These are phyloP conservation scores for Bellardia bayeri DNA, from an alignment of 2,888 invertebrate genomes.

Conservation along the genomic window DNA sequence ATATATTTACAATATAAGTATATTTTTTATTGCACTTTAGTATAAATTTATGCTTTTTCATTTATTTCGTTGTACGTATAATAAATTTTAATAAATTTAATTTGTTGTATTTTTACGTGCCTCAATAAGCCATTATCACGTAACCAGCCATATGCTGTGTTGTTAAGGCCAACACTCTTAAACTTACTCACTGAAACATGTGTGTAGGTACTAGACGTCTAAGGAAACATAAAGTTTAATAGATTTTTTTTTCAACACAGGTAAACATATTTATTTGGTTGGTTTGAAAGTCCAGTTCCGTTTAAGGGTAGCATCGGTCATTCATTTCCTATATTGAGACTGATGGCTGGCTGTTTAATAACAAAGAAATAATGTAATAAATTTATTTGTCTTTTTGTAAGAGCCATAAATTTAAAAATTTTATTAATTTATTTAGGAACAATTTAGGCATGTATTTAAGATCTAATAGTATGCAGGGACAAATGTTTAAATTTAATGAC, in stretches of 20 bases:
- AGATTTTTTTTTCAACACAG: conserved; percentile 1
- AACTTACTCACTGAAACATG: not conserved
- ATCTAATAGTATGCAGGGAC: not conserved
- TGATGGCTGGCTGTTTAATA: conserved; percentile 7
- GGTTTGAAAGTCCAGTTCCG: conserved; percentile 41
- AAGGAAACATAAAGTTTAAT: conserved; percentile 36
- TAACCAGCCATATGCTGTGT: conserved; percentile 57
- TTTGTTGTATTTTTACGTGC: conserved; percentile 64
- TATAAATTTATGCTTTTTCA: conserved; percentile 47
- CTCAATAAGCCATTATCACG: conserved; percentile 53
- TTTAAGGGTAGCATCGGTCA: conserved; percentile 1
- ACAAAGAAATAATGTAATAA: conserved; percentile 41
- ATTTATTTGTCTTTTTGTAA: not conserved
- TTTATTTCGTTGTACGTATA: conserved; percentile 40
- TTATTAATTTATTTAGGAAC: conserved; percentile 14
- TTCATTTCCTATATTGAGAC: conserved; percentile 20
- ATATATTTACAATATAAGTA: not conserved
- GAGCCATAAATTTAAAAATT: conserved; percentile 20
- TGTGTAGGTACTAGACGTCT: not conserved
- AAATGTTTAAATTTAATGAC: not conserved
- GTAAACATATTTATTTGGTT: conserved; percentile 38
- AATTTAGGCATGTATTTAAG: not conserved
- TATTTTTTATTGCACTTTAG: conserved; percentile 24
- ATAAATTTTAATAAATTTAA: conserved; percentile 71
- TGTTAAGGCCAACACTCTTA: not conserved